Evolutionary conservation across 2,113 vertebrate genomes (phyloP).

Genomic region (Pseudonaja textilis): DNA sequence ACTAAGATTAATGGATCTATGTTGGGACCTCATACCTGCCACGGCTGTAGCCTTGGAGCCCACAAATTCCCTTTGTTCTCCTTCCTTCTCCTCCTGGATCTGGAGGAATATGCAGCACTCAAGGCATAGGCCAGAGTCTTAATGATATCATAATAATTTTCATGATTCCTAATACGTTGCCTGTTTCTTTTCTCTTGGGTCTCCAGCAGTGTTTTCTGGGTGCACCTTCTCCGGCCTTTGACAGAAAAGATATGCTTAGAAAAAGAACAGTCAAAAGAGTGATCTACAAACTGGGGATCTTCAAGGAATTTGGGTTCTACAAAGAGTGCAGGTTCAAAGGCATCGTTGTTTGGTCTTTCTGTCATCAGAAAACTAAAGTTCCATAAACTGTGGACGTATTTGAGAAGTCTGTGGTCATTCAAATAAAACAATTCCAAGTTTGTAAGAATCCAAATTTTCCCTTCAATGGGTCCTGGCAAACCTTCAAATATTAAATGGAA

Average conservation of each 20-base stretch:
- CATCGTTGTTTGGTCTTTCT: neutral
- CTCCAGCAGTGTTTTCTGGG: neutral
- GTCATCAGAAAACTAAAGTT: neutral
- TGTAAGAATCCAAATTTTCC: neutral
- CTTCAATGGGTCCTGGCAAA: neutral
- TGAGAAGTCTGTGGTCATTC: neutral
- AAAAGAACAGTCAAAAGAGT: neutral
- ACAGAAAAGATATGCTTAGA: neutral
- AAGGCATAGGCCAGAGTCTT: neutral
- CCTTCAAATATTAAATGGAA: neutral
- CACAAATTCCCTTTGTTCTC: neutral
- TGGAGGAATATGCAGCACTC: neutral
- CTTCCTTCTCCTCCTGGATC: neutral
- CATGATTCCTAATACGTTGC: neutral
- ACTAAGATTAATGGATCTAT: neutral
- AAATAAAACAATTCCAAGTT: neutral
- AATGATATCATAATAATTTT: neutral
- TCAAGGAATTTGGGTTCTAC: neutral
- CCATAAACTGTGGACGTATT: neutral
- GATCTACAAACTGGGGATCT: neutral
- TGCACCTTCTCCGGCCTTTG: neutral
- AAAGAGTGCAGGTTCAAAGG: neutral
- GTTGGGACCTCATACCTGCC: neutral
- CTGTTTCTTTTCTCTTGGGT: neutral
- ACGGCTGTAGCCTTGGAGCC: neutral